Conservation (phyloP, 2,888 invertebrate species). For the Rhingia campestris region DNA sequence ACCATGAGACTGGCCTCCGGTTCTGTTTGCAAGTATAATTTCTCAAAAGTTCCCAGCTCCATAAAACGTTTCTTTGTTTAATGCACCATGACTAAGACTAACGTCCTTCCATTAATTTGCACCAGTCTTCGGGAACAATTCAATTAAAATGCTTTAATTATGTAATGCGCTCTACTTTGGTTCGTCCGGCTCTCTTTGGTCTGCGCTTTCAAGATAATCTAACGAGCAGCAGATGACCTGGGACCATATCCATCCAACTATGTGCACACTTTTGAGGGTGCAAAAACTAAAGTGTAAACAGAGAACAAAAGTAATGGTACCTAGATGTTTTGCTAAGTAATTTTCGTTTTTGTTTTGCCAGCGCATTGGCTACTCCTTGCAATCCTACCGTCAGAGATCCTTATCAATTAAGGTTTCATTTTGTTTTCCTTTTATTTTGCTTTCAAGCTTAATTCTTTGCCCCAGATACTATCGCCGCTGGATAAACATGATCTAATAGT, state of each 20-base stretch:
- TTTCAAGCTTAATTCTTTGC: slow-evolving; percentile 56
- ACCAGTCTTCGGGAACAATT: slow-evolving; percentile 50
- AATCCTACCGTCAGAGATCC: slow-evolving; percentile 50
- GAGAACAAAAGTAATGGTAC: slow-evolving; percentile 52
- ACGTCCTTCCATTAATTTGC: slow-evolving; percentile 45
- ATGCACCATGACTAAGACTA: slow-evolving; percentile 15
- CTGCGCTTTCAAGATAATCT: slow-evolving; percentile 37
- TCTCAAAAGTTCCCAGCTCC: slow-evolving; percentile 1
- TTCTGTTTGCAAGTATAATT: neutral
- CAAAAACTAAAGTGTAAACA: slow-evolving; percentile 35
- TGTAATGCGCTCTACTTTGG: slow-evolving; percentile 53
- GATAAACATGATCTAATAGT: slow-evolving; percentile 59
- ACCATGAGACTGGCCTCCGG: neutral
- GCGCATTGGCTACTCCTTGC: slow-evolving; percentile 11
- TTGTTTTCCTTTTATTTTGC: slow-evolving; percentile 13
- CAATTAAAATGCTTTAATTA: slow-evolving; percentile 67
- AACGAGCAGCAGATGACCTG: slow-evolving; percentile 13
- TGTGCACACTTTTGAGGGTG: slow-evolving; percentile 18
- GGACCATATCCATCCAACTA: slow-evolving; percentile 15
- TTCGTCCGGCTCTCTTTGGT: neutral
- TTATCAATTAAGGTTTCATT: slow-evolving; percentile 63
- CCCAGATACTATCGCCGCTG: slow-evolving; percentile 60
- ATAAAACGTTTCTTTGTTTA: neutral
- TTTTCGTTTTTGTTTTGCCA: slow-evolving; percentile 4
- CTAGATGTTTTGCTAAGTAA: slow-evolving; percentile 28